phyloP scores from a whole-genome alignment of 92 coral and sea anemone genomes.

The Parazoanthus darwini region DNA sequence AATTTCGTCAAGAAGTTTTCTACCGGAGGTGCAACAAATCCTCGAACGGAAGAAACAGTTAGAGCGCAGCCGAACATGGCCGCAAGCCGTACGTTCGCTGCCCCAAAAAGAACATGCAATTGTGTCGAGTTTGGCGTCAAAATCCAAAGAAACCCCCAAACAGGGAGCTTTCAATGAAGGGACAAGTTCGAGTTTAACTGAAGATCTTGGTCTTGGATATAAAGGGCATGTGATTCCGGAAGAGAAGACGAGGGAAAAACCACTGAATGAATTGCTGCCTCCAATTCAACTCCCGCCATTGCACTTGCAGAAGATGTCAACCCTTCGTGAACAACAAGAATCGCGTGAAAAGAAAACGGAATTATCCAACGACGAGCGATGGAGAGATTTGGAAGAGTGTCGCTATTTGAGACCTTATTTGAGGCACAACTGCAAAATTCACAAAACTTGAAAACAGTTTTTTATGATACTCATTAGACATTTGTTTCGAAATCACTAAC shows the following conservation, averaged over 20 bases:
- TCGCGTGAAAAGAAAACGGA: constrained; percentile 33
- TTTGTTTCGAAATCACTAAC: not conserved
- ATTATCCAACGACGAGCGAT: constrained; percentile 13
- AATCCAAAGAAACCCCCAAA: not conserved
- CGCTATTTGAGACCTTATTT: constrained; percentile 42
- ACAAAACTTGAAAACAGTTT: not conserved
- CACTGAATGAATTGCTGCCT: constrained; percentile 35
- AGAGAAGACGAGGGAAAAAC: constrained; percentile 24
- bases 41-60: constrained; percentile 33
- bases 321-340: constrained; percentile 20
- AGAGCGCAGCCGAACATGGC: constrained; percentile 44
- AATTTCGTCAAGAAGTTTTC: constrained; percentile 18
- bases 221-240: constrained; percentile 4
- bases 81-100: not conserved
- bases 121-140: constrained; percentile 5
- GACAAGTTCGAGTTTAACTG: not conserved
- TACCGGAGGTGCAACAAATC: constrained; percentile 38
- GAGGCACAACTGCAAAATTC: not conserved
- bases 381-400: constrained; percentile 32
- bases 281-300: constrained; percentile 39
- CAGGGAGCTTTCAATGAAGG: not conserved
- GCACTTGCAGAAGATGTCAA: constrained; percentile 13
- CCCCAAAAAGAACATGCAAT: not conserved
- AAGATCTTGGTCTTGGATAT: not conserved
- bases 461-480: not conserved